Evolutionary conservation across 2,113 vertebrate species (phyloP).

Genomic region (Etheostoma spectabile): DNA sequence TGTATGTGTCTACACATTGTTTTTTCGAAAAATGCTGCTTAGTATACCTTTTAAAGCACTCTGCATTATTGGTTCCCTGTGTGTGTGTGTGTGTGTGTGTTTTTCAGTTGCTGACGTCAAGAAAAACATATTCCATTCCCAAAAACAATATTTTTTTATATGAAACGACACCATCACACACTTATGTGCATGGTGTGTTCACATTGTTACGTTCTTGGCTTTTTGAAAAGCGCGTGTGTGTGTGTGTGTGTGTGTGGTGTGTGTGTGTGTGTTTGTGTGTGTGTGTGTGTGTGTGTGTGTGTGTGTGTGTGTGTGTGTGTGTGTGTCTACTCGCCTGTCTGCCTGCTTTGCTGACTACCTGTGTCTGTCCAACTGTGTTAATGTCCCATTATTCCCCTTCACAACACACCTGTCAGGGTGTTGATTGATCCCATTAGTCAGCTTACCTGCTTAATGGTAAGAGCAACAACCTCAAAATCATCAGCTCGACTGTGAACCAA

Average conservation of each 20-base stretch:
- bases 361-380: background rate
- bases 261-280: background rate
- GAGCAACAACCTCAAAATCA: background rate
- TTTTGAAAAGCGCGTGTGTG: background rate
- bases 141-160: background rate
- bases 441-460: background rate
- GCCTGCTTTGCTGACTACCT: background rate
- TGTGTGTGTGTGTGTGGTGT: no score
- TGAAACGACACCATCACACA: background rate
- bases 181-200: no score
- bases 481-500: background rate
- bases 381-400: background rate
- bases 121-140: slow-evolving; percentile 6
- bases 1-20: no score
- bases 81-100: background rate
- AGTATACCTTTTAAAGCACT: no score
- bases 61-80: no score
- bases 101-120: slow-evolving; percentile 4
- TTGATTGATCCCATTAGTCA: background rate
- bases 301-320: background rate
- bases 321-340: background rate
- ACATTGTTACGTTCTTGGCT: background rate
- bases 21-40: no score
- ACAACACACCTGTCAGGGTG: background rate
- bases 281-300: background rate